Conservation (phyloP, 2,113 vertebrate genomes). For the Mirounga angustirostris region DNA sequence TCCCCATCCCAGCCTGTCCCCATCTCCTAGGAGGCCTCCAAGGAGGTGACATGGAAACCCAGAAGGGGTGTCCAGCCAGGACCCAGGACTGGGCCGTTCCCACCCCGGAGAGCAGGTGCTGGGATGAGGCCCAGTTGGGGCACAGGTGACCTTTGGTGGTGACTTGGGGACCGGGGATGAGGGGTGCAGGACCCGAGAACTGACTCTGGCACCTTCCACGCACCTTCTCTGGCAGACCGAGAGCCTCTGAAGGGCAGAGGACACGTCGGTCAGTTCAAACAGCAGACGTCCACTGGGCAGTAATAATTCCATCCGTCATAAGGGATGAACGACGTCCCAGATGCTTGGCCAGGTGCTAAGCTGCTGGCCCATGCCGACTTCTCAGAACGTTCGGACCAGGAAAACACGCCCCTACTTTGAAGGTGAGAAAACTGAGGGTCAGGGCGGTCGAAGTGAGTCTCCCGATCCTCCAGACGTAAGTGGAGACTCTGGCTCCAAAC, state of each 20-base stretch:
- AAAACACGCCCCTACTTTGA: background rate
- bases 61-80: background rate
- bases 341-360: background rate
- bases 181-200: background rate
- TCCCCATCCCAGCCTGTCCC: background rate
- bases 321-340: background rate
- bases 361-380: background rate
- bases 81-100: fast-evolving
- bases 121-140: too few species aligned
- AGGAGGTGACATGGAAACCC: background rate
- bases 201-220: too few species aligned
- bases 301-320: background rate
- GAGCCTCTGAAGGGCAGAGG: background rate
- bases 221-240: too few species aligned
- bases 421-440: background rate
- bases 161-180: background rate
- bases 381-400: background rate
- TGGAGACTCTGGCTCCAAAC: background rate
- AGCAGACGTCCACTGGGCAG: background rate
- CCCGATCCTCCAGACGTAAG: background rate
- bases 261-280: background rate
- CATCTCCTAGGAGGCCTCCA: background rate
- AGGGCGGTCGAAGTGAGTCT: background rate
- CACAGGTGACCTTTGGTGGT: background rate
- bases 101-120: background rate